phyloP scores from a whole-genome alignment of 2,888 invertebrate genomes.

The Ctenicera cuprea region DNA sequence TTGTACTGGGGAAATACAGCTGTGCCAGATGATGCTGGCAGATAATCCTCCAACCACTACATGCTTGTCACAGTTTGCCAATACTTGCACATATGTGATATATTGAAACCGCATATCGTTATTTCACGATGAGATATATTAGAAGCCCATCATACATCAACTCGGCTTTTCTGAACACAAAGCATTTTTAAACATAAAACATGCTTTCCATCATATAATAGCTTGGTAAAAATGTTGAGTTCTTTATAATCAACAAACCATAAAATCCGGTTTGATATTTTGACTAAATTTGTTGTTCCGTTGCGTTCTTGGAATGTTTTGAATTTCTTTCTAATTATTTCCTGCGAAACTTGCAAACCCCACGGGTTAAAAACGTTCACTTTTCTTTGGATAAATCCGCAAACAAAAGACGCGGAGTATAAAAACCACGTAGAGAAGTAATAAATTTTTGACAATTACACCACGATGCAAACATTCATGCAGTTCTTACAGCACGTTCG shows the following conservation, averaged over 20 bases:
- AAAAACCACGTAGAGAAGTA: neutral
- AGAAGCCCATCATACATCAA: conserved; percentile 32
- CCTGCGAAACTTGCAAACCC: conserved; percentile 2
- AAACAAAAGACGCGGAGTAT: neutral
- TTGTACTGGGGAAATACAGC: conserved; percentile 48
- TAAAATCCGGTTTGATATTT: neutral
- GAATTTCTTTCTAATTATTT: conserved; percentile 3
- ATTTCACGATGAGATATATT: conserved; percentile 38
- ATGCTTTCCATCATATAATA: neutral
- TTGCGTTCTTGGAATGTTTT: neutral
- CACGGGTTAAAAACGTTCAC: neutral
- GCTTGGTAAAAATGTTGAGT: no score
- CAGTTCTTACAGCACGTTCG: conserved; percentile 13
- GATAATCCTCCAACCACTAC: conserved; percentile 49
- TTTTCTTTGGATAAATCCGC: neutral
- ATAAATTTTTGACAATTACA: conserved; percentile 32
- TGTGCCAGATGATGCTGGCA: conserved; percentile 42
- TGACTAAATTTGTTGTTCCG: neutral
- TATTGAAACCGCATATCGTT: conserved; percentile 46
- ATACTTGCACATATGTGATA: conserved; percentile 50
- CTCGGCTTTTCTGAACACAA: conserved; percentile 15
- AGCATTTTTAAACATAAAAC: conserved; percentile 29
- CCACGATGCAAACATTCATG: conserved; percentile 14
- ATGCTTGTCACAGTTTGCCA: conserved; percentile 51
- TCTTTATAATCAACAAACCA: neutral